phyloP scores from a whole-genome alignment of 2,888 invertebrate genomes.

The Eupsilia transversa region DNA sequence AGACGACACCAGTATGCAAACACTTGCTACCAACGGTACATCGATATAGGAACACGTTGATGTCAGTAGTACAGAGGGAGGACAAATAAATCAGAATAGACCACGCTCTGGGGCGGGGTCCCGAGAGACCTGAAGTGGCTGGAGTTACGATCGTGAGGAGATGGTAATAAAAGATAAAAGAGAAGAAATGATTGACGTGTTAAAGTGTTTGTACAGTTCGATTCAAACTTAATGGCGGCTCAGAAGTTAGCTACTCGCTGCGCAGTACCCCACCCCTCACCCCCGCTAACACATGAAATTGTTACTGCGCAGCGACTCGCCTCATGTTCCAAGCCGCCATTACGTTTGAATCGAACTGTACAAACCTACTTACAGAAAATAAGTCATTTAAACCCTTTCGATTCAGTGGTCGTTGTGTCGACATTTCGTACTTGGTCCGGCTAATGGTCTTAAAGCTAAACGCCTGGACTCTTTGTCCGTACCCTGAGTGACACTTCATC shows the following conservation, averaged over 20 bases:
- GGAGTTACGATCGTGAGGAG: slow-evolving; percentile 48
- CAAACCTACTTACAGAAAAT: no score
- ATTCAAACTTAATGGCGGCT: no score
- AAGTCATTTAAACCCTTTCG: no score
- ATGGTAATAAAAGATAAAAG: slow-evolving; percentile 56
- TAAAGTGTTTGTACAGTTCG: no score
- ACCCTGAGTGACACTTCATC: background rate
- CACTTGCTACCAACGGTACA: slow-evolving; percentile 71
- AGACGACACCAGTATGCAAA: slow-evolving; percentile 77
- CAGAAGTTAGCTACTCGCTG: no score
- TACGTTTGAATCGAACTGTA: no score
- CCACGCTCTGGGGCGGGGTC: slow-evolving; percentile 74
- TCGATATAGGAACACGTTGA: slow-evolving; percentile 38
- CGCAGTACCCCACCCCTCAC: no score
- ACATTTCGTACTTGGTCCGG: background rate
- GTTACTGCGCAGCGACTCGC: no score
- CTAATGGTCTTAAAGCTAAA: background rate
- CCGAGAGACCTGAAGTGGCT: slow-evolving; percentile 71
- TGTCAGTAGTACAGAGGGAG: slow-evolving; percentile 57
- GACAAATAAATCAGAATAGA: slow-evolving; percentile 83
- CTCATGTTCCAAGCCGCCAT: no score
- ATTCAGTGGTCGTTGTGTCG: background rate
- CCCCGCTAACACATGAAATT: no score
- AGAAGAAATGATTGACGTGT: no score
- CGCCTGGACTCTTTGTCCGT: background rate